These are phyloP conservation scores for Gorilla gorilla DNA, from an alignment of 2,113 vertebrate genomes.

Conservation along the genomic window DNA sequence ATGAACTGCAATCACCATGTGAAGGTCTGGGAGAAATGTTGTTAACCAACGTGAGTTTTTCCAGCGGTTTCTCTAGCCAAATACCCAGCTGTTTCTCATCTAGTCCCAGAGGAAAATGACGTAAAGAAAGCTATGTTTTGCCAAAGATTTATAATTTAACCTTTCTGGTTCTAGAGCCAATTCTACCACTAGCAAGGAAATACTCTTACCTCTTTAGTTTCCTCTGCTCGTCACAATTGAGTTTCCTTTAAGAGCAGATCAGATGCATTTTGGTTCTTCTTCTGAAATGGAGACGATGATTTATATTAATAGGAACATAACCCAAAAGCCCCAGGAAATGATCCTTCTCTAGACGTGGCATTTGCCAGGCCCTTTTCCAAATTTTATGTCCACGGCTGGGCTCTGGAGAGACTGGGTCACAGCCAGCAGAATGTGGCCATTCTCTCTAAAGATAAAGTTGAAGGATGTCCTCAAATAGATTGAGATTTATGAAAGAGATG, in stretches of 20 bases:
- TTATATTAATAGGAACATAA: neutral
- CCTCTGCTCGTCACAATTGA: neutral
- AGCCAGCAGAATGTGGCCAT: neutral
- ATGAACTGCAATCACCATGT: neutral
- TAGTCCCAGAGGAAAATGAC: conserved; percentile 70
- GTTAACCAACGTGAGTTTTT: neutral
- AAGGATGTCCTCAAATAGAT: conserved; percentile 8
- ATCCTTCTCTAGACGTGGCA: neutral
- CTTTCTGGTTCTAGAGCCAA: conserved; percentile 47
- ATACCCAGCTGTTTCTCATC: conserved; percentile 73
- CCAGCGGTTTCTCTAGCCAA: conserved; percentile 43
- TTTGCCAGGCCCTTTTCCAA: neutral
- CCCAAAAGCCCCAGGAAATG: neutral
- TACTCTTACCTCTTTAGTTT: conserved; percentile 40
- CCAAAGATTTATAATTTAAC: conserved; percentile 60
- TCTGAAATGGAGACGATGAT: neutral
- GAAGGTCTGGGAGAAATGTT: neutral
- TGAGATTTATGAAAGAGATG: neutral
- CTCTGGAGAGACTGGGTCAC: neutral
- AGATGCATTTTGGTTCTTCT: neutral
- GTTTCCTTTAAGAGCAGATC: neutral
- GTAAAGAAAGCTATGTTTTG: conserved; percentile 46
- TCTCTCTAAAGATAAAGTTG: neutral
- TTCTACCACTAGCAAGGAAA: neutral
- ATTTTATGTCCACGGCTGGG: neutral